Conservation (phyloP, 2,888 invertebrate genomes). For the Agonopterix heracliana region DNA sequence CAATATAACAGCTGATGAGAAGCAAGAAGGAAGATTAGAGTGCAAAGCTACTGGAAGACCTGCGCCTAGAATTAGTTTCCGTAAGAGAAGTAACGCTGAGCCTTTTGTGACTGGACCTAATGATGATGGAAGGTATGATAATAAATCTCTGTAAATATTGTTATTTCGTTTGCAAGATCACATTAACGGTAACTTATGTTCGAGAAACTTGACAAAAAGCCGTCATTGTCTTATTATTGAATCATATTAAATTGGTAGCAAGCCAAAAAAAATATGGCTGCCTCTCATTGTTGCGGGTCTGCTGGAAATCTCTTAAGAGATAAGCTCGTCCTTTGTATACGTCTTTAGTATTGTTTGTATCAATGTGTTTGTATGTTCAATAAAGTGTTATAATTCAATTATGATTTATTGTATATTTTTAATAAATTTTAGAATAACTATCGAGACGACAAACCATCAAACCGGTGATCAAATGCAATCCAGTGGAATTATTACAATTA, state of each 20-base stretch:
- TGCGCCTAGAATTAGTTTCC: constrained; percentile 86
- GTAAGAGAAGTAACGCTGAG: constrained; percentile 81
- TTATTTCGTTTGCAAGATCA: too few species aligned
- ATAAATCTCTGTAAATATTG: background rate
- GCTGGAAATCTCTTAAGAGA: too few species aligned
- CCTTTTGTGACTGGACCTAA: constrained; percentile 79
- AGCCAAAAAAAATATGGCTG: too few species aligned
- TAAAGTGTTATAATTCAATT: too few species aligned
- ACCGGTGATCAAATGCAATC: constrained; percentile 68
- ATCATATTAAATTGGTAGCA: too few species aligned
- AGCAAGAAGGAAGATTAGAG: constrained; percentile 79
- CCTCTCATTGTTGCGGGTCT: too few species aligned
- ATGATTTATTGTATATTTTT: background rate
- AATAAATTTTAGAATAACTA: constrained; percentile 66
- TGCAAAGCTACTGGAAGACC: constrained; percentile 90
- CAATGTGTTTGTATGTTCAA: background rate
- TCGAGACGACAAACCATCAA: constrained; percentile 73
- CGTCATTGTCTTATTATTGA: background rate
- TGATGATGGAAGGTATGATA: constrained; percentile 73
- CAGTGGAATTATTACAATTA: constrained; percentile 81
- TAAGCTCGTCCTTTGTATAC: too few species aligned
- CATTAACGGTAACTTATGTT: too few species aligned
- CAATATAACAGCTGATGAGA: constrained; percentile 82
- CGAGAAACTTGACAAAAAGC: too few species aligned
- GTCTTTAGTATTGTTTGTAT: background rate